A percentile compares a stretch with the other conserved stretches of the same genome.
Conservation (phyloP, 2,113 vertebrate species). For the Dryoscopus gambensis region DNA sequence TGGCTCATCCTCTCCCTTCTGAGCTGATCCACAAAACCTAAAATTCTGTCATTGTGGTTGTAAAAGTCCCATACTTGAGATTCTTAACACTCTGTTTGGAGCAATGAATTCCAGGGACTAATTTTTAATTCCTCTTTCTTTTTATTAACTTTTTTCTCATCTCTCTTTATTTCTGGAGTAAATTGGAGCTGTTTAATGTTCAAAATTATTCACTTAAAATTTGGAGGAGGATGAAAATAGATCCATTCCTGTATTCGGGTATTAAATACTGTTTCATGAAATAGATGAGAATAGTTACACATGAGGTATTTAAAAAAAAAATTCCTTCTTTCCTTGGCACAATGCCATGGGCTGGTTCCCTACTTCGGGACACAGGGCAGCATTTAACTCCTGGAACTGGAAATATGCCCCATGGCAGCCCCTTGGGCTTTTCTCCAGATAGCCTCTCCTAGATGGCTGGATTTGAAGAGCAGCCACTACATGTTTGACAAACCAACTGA, state of each 20-base stretch:
- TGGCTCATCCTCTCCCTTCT: neutral
- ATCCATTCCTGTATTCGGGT: neutral
- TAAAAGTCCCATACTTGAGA: neutral
- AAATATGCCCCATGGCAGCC: neutral
- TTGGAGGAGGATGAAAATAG: neutral
- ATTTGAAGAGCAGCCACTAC: constrained; percentile 19
- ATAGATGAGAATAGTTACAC: neutral
- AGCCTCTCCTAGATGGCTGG: neutral
- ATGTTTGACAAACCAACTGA: constrained; percentile 13
- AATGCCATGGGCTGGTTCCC: neutral
- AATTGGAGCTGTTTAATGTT: neutral
- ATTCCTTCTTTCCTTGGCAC: neutral
- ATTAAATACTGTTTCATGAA: neutral
- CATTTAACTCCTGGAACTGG: neutral
- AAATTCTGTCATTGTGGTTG: neutral
- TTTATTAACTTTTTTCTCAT: neutral
- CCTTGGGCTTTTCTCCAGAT: neutral
- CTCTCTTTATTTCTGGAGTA: neutral
- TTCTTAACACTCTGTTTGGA: neutral
- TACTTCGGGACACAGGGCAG: accelerated
- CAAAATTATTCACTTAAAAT: neutral
- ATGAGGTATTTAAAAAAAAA: neutral
- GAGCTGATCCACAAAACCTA: neutral
- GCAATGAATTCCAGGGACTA: constrained; percentile 20
- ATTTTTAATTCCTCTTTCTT: constrained; percentile 30